Base-by-base conservation (phyloP, 2,113 vertebrate genomes). In the Seriola aureovittata region DNA sequence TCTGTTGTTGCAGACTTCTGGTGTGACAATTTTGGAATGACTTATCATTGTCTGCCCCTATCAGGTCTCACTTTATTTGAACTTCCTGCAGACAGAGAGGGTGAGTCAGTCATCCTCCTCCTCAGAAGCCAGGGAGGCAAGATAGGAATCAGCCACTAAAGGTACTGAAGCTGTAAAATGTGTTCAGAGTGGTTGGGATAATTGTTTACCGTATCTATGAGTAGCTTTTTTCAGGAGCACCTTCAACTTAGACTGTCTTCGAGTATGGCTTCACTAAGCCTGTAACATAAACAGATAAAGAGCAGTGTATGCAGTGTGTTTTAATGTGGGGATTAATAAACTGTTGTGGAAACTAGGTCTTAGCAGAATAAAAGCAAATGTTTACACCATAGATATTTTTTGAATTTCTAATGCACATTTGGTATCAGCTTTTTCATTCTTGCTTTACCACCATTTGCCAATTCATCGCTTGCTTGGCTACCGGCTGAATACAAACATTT, bases 121-220 rank as follows among this genome's bases (percentile, higher is more conserved):
- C 74, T 52, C 66, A 69, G 57, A 21, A 78, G 38, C 46, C 38
- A 19, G n/a, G 60, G 44, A 72, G 80, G 64, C n/a, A 10, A 63
- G 82, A 80, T 77, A 66, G 66, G 67, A 79, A 87, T 79, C 77
- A 74, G 17, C 58, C 76, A 57, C 78, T 78, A 29, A 75, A 76
- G 38, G 40, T 40, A 50, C 82, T 75, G 71, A 21, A 79, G 66
- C 70, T 63, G 76, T 88, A 74, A 70, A 80, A 84, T 80, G 63
- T 79, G 73, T 42, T 36, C n/a, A 84, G 40, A 71, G 23, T 14
- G 23, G 17, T 42, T 50, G 1, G 23, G 52, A 58, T 74, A 78
- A 29, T 70, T 23, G 52, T 38, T 60, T 7, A 46, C 42, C n/a
- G 6, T 38, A 59, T 67, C 25, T 68, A n/a, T 40, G 32, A 55